Evolutionary conservation across 2,113 vertebrate genomes (phyloP).

Genomic region (Cricetomys ansorgei): DNA sequence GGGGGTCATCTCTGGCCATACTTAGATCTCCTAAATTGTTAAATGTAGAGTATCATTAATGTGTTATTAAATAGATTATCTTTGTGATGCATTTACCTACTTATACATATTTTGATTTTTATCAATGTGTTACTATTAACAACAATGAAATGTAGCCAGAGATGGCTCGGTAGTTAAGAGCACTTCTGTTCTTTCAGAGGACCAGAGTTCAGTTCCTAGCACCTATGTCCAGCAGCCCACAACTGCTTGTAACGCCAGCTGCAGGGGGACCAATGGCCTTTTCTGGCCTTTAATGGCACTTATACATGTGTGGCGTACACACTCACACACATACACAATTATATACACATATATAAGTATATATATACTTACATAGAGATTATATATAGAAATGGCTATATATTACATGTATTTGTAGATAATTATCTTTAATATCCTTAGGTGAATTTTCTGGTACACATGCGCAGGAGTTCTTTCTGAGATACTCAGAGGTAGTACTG

Average conservation of each 20-base stretch:
- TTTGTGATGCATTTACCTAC: not conserved
- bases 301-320: not conserved
- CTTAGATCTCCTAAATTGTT: not conserved
- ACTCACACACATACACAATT: not conserved
- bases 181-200: not conserved
- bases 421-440: not conserved
- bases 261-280: no score
- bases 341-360: not conserved
- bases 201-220: not conserved
- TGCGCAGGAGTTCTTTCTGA: not conserved
- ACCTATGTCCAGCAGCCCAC: not conserved
- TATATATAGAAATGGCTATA: not conserved
- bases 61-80: not conserved
- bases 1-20: not conserved
- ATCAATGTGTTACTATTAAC: slow-evolving; percentile 17
- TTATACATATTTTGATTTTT: not conserved
- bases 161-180: not conserved
- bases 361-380: not conserved
- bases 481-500: not conserved
- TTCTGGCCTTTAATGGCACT: not conserved
- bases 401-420: not conserved
- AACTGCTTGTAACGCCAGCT: not conserved
- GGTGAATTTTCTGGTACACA: not conserved
- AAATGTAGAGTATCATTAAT: not conserved
- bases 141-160: not conserved